Percentiles rank a stretch among this genome's conserved stretches.
These are phyloP conservation scores for Ellobium chinense DNA, from an alignment of 2,888 invertebrate species.

Conservation along the genomic window DNA sequence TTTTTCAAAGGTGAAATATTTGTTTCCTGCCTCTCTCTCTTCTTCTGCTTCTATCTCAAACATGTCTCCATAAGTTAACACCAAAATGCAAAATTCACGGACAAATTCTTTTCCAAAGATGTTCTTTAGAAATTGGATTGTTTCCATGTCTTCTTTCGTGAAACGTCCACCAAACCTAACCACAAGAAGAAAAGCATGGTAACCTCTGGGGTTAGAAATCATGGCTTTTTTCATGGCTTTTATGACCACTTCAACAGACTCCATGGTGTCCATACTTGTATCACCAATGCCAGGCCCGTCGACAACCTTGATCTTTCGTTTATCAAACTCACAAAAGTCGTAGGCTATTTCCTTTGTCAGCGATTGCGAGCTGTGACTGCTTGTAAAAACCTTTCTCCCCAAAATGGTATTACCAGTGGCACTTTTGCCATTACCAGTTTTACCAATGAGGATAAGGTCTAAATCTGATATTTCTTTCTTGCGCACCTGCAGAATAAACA, in stretches of 20 bases:
- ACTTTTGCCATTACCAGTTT: too few species aligned
- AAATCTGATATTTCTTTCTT: too few species aligned
- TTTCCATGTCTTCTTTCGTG: constrained; percentile 4
- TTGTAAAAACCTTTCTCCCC: constrained; percentile 18
- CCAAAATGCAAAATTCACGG: not conserved
- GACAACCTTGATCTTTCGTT: constrained; percentile 11
- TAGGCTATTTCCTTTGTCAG: not conserved
- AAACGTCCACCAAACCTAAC: too few species aligned
- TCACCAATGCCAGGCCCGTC: constrained; percentile 20
- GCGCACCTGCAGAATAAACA: too few species aligned
- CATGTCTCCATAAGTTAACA: too few species aligned
- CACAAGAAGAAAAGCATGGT: too few species aligned
- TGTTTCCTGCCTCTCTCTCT: too few species aligned
- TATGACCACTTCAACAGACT: not conserved
- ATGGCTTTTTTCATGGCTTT: constrained; percentile 7
- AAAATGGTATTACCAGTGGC: too few species aligned
- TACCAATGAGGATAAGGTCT: too few species aligned
- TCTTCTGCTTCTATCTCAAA: not conserved
- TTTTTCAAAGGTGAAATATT: not conserved
- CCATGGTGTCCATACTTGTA: not conserved
- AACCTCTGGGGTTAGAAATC: too few species aligned
- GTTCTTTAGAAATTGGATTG: not conserved
- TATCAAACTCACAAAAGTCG: not conserved
- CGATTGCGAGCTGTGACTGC: not conserved
- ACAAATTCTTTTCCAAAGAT: constrained; percentile 15